A percentile compares a stretch with the other conserved stretches of the same genome.
phyloP scores from a whole-genome alignment of 2,888 invertebrate species.

The Lapara coniferarum region DNA sequence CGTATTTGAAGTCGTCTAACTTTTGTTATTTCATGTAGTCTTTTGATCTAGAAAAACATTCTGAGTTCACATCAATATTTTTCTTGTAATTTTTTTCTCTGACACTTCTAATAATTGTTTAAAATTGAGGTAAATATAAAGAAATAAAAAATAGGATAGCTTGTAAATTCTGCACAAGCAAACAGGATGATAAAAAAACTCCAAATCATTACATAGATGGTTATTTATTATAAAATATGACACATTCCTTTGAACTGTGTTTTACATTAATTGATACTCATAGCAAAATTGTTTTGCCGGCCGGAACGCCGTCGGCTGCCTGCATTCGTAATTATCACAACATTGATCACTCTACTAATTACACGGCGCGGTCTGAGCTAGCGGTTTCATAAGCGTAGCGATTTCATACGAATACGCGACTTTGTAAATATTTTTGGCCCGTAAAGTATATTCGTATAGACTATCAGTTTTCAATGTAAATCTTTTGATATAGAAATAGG shows the following conservation, averaged over 20 bases:
- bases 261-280: slow-evolving; percentile 80
- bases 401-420: background rate
- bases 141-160: no score
- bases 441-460: background rate
- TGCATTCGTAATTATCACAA: slow-evolving; percentile 55
- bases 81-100: no score
- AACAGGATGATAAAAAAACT: slow-evolving; percentile 3
- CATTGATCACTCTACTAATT: slow-evolving; percentile 52
- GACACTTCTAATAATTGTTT: no score
- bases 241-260: slow-evolving; percentile 83
- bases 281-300: slow-evolving; percentile 71
- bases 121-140: no score
- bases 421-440: background rate
- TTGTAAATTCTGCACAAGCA: no score
- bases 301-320: slow-evolving; percentile 50
- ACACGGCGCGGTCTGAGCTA: slow-evolving; percentile 19
- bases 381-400: background rate
- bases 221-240: slow-evolving; percentile 85
- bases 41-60: no score
- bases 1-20: no score
- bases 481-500: no score
- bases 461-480: background rate
- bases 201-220: slow-evolving; percentile 72
- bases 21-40: no score
- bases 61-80: no score